These are phyloP conservation scores for Cyclophora punctaria DNA, from an alignment of 2,888 invertebrate species.

Conservation along the genomic window DNA sequence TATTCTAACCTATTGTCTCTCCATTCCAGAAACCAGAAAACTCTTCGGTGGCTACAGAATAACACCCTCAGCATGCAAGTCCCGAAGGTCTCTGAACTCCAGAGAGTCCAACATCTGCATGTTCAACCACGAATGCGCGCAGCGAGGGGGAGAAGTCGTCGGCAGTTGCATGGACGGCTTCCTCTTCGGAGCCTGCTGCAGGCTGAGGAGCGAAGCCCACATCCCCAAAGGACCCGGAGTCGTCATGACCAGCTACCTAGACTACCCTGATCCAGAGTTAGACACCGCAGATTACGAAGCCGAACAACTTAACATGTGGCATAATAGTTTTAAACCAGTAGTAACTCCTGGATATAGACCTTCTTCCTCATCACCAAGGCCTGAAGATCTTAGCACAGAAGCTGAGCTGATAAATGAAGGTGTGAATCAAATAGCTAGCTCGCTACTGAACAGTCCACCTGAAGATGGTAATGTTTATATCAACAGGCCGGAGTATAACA, in stretches of 20 bases:
- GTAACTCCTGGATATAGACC: conserved; percentile 66
- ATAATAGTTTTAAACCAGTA: conserved; percentile 63
- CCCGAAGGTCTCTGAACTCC: conserved; percentile 78
- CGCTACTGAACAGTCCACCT: conserved; percentile 59
- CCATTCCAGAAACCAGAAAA: conserved; percentile 73
- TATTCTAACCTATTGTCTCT: conserved; percentile 4
- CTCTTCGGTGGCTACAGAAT: conserved; percentile 91
- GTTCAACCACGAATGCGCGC: conserved; percentile 93
- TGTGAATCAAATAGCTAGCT: conserved; percentile 72
- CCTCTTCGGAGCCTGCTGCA: conserved; percentile 93
- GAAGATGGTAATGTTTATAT: conserved; percentile 55
- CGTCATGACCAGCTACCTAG: conserved; percentile 64
- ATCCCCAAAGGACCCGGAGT: conserved; percentile 68
- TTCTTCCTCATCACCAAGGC: conserved; percentile 31
- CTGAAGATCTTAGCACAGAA: conserved; percentile 48
- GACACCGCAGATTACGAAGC: conserved; percentile 56
- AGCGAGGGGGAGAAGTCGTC: conserved; percentile 85
- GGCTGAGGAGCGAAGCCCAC: conserved; percentile 72
- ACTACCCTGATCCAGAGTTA: conserved; percentile 57
- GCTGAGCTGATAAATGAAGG: conserved; percentile 74
- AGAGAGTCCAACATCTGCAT: conserved; percentile 88
- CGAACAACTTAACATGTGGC: conserved; percentile 58
- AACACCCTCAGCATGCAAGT: conserved; percentile 86
- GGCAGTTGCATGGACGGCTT: conserved; percentile 95
- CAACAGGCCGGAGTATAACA: conserved; percentile 57